These are phyloP conservation scores for Helleia helle DNA, from an alignment of 2,888 invertebrate species.

Conservation along the genomic window DNA sequence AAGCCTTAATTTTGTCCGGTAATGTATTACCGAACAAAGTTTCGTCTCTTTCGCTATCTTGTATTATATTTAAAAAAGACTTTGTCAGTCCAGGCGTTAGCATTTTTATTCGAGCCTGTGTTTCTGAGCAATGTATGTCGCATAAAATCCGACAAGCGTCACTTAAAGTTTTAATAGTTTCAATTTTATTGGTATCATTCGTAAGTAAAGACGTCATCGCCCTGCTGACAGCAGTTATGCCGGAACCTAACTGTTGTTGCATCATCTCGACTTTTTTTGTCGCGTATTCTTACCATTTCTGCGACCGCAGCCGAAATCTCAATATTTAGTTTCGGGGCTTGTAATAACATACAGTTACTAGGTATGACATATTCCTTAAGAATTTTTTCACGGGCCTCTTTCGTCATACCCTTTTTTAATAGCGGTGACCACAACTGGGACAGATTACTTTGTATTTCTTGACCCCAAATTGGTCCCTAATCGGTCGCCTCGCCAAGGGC, in stretches of 20 bases:
- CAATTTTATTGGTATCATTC: neutral
- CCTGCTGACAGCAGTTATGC: conserved; percentile 1
- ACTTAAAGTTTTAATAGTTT: conserved; percentile 9
- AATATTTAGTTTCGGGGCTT: conserved; percentile 14
- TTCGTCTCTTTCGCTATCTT: too few relatives aligned
- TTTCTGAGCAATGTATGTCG: conserved; percentile 12
- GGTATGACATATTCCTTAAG: conserved; percentile 12
- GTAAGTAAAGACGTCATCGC: neutral
- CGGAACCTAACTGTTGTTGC: conserved; percentile 5
- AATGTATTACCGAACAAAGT: conserved; percentile 15
- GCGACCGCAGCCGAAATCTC: conserved; percentile 16
- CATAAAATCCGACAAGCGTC: conserved; percentile 16
- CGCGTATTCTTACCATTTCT: conserved; percentile 8
- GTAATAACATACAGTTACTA: conserved; percentile 7
- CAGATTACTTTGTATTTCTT: conserved; percentile 14
- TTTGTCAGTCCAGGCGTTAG: conserved; percentile 10
- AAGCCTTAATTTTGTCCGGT: conserved; percentile 19
- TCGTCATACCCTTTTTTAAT: conserved; percentile 15
- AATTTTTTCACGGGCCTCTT: conserved; percentile 15
- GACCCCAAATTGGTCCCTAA: conserved; percentile 11
- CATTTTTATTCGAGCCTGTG: conserved; percentile 11
- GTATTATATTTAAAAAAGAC: too few relatives aligned
- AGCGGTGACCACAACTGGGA: conserved; percentile 15
- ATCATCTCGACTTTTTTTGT: neutral
- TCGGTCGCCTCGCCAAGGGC: conserved; percentile 15